Conservation (phyloP, 2,797 vertebrate genomes). For the Erpetoichthys calabaricus region DNA sequence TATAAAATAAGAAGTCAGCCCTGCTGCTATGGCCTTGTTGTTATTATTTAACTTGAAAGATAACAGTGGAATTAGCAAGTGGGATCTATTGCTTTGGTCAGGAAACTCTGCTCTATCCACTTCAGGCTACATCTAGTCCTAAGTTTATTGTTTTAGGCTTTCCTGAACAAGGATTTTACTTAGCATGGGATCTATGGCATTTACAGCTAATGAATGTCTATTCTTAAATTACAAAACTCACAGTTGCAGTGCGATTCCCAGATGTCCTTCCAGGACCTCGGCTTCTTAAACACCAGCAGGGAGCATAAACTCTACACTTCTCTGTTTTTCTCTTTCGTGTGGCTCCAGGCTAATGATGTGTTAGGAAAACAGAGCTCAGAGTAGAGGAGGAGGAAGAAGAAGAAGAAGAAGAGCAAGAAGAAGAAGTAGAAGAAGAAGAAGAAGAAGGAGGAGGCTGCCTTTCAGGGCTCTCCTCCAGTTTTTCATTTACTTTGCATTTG, state of each 20-base stretch:
- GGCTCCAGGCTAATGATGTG: slow-evolving; percentile 86
- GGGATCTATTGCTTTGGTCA: slow-evolving; percentile 63
- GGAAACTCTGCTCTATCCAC: slow-evolving; percentile 66
- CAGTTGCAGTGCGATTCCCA: slow-evolving; percentile 67
- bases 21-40: slow-evolving; percentile 35
- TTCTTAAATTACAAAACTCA: slow-evolving; percentile 86
- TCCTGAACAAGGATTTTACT: slow-evolving; percentile 93
- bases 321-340: slow-evolving; percentile 78
- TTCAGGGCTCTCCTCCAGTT: slow-evolving; percentile 78
- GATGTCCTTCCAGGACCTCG: slow-evolving; percentile 71
- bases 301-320: slow-evolving; percentile 75
- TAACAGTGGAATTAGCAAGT: slow-evolving; percentile 46
- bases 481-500: slow-evolving; percentile 98
- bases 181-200: slow-evolving; percentile 92
- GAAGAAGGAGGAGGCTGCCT: slow-evolving; percentile 37
- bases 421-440: slow-evolving; percentile 5
- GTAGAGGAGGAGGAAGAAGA: slow-evolving; percentile 29
- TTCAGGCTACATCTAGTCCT: slow-evolving; percentile 64
- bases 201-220: slow-evolving; percentile 89
- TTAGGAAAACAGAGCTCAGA: slow-evolving; percentile 79
- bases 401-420: slow-evolving; percentile 2
- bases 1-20: too few species aligned
- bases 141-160: slow-evolving; percentile 96
- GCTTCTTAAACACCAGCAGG: slow-evolving; percentile 80
- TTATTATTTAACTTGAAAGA: slow-evolving; percentile 39